phyloP scores from a whole-genome alignment of 92 coral and sea anemone species.

The Parazoanthus atlanticus region DNA sequence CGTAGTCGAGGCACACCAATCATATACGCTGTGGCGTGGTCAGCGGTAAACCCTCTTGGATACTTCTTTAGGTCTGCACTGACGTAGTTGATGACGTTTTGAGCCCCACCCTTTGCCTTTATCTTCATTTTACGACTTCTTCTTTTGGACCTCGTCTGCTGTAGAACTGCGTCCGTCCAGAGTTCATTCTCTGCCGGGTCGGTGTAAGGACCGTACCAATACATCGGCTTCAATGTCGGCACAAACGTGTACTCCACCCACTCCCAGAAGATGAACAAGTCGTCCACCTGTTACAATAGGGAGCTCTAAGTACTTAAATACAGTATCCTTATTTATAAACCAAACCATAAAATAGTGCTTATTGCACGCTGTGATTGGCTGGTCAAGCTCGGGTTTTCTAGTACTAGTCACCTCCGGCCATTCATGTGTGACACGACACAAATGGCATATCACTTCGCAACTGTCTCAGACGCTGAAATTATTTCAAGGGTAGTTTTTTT shows the following conservation, averaged over 20 bases:
- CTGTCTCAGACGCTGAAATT: no score
- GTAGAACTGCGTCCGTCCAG: constrained; percentile 62
- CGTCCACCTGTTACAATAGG: constrained; percentile 50
- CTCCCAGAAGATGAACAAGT: constrained; percentile 66
- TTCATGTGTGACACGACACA: no score
- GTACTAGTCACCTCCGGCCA: no score
- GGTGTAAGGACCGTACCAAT: constrained; percentile 84
- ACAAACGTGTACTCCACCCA: constrained; percentile 69
- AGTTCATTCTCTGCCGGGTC: constrained; percentile 52
- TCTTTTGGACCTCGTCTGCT: constrained; percentile 48
- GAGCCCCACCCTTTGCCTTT: constrained; percentile 46
- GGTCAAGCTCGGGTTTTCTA: no score
- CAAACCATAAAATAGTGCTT: no score
- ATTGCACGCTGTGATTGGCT: no score
- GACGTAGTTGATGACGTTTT: constrained; percentile 1
- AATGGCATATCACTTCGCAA: no score
- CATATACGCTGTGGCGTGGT: constrained; percentile 75
- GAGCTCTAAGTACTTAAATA: no score
- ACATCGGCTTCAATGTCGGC: constrained; percentile 76
- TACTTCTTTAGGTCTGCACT: constrained; percentile 43
- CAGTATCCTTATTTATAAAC: no score
- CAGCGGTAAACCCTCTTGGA: constrained; percentile 73
- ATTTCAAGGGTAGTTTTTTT: no score
- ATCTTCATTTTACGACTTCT: constrained; percentile 45
- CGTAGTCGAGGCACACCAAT: constrained; percentile 86